Evolutionary conservation across 92 coral and sea anemone species (phyloP), one percentile per base, ranked within the genome.

Genomic region (Heliopora coerulea): DNA sequence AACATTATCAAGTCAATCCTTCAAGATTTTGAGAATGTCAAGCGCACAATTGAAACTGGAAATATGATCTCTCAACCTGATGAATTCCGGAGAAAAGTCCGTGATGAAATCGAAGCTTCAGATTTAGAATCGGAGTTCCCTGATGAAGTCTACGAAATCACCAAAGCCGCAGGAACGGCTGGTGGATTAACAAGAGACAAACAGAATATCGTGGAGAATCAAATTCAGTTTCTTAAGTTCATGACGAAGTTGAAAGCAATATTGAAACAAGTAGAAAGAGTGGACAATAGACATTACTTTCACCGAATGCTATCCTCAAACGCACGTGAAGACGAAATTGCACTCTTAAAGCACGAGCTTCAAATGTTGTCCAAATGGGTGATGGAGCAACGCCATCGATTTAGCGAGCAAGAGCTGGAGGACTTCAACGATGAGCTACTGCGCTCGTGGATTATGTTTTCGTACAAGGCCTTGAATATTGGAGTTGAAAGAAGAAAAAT

Each of bases 331-430:
- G 42, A 54, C 39, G 73, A 59, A 37, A 56, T 56, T 1, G 17
- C 4, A n/a, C 35, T 62, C 21, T 63, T 84, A 26, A 56, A 28
- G 27, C 57, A 14, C 2, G 68, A 65, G 50, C 73, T 79, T 11
- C 41, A 73, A 19, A 37, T 65, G 14, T 78, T 88, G 13, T 74
- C 67, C 8, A 19, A 26, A 15, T 73, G 83, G 54, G 82, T 88
- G 21, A 86, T 88, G 97, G 34, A 48, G 82, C 25, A n/a, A 14
- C 74, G 91, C 13, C 17, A 12, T 21, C 80, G 96, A 46, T 86
- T 86, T 74, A 91, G 91, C 48, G 88, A 89, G 1, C 97, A 91
- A 21, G 87, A 89, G 23, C 70, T 86, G 69, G 96, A 89, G 42
- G 97, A 91, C 56, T 83, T 91, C 52, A 80, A 58, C 26, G 90